Evolutionary conservation across 2,888 invertebrate species (phyloP).

Genomic region (Helobdella robusta): DNA sequence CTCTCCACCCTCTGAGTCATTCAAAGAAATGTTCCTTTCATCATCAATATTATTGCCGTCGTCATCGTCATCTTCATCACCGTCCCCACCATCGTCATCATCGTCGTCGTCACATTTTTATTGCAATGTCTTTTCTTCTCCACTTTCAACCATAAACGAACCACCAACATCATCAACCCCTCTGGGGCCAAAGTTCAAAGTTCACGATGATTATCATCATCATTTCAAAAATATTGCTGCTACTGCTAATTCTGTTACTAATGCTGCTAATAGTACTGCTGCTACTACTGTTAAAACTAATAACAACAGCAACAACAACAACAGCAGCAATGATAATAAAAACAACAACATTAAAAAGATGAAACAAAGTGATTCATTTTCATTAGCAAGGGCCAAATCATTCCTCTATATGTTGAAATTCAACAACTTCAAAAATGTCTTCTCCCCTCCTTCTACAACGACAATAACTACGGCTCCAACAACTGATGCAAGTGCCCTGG

Average conservation of each 20-base stretch:
- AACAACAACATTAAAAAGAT: not conserved
- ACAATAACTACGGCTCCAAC: too few species aligned
- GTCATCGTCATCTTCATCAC: too few species aligned
- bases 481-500: too few species aligned
- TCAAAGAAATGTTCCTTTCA: not conserved
- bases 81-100: too few species aligned
- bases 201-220: not conserved
- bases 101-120: not conserved
- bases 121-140: not conserved
- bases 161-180: too few species aligned
- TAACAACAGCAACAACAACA: not conserved
- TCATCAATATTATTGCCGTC: too few species aligned
- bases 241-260: not conserved
- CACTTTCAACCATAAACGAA: not conserved
- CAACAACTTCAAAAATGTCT: too few species aligned
- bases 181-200: not conserved
- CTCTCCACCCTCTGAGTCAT: not conserved
- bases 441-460: too few species aligned
- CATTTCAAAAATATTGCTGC: not conserved
- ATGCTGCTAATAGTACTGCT: not conserved
- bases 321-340: not conserved
- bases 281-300: not conserved
- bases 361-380: not conserved
- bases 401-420: too few species aligned
- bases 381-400: too few species aligned